Evolutionary conservation across 1,140 invertebrate genomes (phyloP).

Genomic region (Sarcophaga bullata): DNA sequence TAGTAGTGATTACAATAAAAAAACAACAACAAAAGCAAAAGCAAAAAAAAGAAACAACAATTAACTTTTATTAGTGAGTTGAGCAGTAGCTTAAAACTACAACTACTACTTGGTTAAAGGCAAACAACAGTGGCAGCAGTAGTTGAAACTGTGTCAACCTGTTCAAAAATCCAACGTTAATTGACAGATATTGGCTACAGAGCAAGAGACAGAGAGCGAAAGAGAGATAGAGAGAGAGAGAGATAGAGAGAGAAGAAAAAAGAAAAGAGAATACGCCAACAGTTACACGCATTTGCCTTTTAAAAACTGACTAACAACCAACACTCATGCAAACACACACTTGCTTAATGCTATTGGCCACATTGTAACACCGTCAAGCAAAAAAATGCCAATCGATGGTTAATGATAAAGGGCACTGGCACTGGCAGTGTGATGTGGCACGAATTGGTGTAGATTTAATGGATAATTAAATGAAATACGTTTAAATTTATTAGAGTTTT

Average conservation of each 20-base stretch:
- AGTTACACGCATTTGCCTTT: too few species aligned
- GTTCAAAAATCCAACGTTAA: conserved; percentile 21
- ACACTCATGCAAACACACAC: background rate
- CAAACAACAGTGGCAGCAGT: background rate
- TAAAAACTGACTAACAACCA: too few species aligned
- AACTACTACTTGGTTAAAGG: background rate
- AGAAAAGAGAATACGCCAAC: too few species aligned
- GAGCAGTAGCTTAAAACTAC: background rate
- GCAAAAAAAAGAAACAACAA: background rate
- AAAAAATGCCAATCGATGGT: background rate
- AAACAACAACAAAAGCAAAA: too few species aligned
- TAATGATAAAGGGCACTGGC: background rate
- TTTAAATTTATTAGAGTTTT: conserved; percentile 6
- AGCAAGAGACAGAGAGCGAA: too few species aligned
- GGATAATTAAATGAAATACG: conserved; percentile 18
- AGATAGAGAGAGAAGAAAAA: too few species aligned
- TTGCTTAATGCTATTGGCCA: background rate
- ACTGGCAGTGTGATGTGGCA: background rate
- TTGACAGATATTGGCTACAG: conserved; percentile 17
- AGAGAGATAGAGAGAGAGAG: background rate
- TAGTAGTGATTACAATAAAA: too few species aligned
- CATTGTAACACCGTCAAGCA: background rate
- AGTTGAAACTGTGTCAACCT: conserved; percentile 6
- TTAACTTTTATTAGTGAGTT: background rate
- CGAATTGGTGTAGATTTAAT: background rate